A percentile compares a stretch with the other conserved stretches of the same genome.
These are phyloP conservation scores for Lates japonicus DNA, from an alignment of 2,797 vertebrate genomes.

Conservation along the genomic window DNA sequence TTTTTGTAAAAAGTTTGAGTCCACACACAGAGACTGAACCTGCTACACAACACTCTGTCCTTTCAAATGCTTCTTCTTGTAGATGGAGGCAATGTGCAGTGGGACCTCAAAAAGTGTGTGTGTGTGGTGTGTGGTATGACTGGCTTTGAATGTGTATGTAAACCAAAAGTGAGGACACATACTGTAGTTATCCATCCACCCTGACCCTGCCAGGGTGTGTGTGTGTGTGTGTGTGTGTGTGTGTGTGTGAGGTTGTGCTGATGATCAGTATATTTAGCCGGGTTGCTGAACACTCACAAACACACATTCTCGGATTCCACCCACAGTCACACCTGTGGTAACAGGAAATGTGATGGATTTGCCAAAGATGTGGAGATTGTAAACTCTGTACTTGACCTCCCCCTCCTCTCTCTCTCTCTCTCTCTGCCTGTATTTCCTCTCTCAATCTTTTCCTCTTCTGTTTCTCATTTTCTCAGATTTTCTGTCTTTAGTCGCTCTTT, in stretches of 20 bases:
- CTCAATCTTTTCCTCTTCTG: too few relatives aligned
- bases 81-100: not conserved
- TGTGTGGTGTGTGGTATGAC: constrained; percentile 34
- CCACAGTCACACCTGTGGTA: constrained; percentile 64
- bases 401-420: not conserved
- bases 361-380: constrained; percentile 52
- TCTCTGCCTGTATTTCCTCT: too few relatives aligned
- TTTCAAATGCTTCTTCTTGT: not conserved
- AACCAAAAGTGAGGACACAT: constrained; percentile 36
- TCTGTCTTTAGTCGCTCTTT: too few relatives aligned
- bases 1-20: too few relatives aligned
- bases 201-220: not conserved
- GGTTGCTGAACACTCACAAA: constrained; percentile 44
- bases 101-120: too few relatives aligned
- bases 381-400: constrained; percentile 26
- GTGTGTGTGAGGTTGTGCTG: not conserved
- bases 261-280: constrained; percentile 38
- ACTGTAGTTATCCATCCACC: too few relatives aligned
- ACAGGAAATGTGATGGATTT: constrained; percentile 58
- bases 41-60: not conserved
- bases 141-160: constrained; percentile 33
- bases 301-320: constrained; percentile 24
- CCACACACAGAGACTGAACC: not conserved
- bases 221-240: constrained; percentile 19
- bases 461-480: too few relatives aligned